phyloP scores from a whole-genome alignment of 2,113 vertebrate species.

The Pantherophis guttatus region DNA sequence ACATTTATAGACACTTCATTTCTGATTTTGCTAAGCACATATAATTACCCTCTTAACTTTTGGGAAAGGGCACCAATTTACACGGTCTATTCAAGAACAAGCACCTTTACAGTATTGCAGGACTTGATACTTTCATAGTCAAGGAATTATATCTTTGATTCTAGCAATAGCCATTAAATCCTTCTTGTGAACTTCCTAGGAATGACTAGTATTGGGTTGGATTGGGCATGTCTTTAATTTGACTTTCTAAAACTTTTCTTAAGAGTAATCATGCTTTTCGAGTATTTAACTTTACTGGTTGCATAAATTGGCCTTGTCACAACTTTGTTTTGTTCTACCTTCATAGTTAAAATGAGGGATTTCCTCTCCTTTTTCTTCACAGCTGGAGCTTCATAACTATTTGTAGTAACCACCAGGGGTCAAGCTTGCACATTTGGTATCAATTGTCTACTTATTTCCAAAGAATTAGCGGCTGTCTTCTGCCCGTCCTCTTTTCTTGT shows the following conservation, averaged over 20 bases:
- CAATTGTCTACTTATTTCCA: not conserved
- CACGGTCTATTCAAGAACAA: not conserved
- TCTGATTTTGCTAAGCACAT: not conserved
- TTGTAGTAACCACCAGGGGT: slow-evolving; percentile 4
- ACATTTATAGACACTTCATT: not conserved
- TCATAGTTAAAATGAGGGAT: not conserved
- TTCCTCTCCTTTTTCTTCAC: not conserved
- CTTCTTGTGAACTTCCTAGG: not conserved
- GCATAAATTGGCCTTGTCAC: not conserved
- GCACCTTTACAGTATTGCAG: not conserved
- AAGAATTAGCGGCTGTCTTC: not conserved
- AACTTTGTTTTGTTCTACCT: not conserved
- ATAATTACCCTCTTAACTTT: not conserved
- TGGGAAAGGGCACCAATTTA: not conserved
- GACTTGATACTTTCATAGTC: not conserved
- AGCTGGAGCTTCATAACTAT: not conserved
- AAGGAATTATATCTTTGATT: not conserved
- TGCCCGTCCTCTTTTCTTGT: not conserved
- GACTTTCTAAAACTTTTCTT: not conserved
- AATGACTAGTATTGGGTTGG: too few relatives aligned
- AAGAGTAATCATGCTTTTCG: not conserved
- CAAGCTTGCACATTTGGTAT: slow-evolving; percentile 16
- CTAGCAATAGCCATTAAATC: not conserved
- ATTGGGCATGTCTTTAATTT: not conserved
- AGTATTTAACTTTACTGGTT: not conserved